Evolutionary conservation across 2,797 vertebrate genomes (phyloP).

Genomic region (Phoebastria nigripes): DNA sequence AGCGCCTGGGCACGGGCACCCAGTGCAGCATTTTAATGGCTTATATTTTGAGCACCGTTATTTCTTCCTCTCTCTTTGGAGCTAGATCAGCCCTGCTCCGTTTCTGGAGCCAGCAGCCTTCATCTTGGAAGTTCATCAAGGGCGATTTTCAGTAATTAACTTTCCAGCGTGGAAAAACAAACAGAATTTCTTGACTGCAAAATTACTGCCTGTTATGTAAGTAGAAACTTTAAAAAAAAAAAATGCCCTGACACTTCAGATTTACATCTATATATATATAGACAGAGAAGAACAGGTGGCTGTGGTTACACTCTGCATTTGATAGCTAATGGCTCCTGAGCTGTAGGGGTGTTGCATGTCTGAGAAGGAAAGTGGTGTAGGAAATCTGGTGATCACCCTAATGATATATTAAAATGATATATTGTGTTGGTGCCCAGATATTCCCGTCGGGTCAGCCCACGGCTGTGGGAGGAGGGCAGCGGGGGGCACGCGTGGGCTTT

Average conservation of each 20-base stretch:
- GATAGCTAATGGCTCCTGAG: not conserved
- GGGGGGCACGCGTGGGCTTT: not conserved
- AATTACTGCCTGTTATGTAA: slow-evolving; percentile 14
- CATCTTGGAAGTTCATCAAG: slow-evolving; percentile 8
- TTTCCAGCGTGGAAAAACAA: not conserved
- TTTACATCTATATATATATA: not conserved
- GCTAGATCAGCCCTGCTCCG: not conserved
- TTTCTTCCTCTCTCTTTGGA: not conserved
- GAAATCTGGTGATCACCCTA: not conserved
- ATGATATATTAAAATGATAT: rapidly evolving
- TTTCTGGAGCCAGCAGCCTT: not conserved
- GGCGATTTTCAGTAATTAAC: slow-evolving; percentile 6
- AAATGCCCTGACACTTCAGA: not conserved
- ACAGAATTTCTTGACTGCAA: not conserved
- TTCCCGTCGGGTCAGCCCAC: rapidly evolving
- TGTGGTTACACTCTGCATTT: not conserved
- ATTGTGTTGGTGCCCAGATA: not conserved
- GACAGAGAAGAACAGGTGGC: not conserved
- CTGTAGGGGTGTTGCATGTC: not conserved
- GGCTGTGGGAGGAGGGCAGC: not conserved
- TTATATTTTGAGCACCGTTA: not conserved
- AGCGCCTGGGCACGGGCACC: rapidly evolving
- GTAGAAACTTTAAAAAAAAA: not conserved
- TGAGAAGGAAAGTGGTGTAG: not conserved
- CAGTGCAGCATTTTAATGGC: not conserved